Evolutionary conservation across 2,113 vertebrate species (phyloP), one percentile per base, ranked within the genome.

Genomic region (Tiliqua scincoides): DNA sequence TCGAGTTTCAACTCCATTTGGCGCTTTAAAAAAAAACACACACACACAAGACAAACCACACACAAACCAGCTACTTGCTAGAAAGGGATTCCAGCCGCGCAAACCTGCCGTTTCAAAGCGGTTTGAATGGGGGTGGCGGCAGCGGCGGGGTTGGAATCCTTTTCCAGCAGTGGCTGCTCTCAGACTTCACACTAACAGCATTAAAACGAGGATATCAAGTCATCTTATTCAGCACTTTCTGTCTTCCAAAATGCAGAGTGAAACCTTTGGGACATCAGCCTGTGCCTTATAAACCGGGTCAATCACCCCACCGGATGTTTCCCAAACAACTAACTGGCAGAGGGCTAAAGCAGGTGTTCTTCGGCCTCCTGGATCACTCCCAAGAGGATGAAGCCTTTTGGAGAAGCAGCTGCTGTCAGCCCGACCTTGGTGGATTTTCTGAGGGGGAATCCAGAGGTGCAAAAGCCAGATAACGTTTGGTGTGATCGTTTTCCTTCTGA

Each of bases 1-100:
- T 0, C 2, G 87, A 84, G 83, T 90, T n/a, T 52, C 92, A 87
- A 21, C 43, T 35, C 21, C 48, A 84, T 87, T 89, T 84, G 90
- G 90, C 83, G 80, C 54, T 82, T 85, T 67, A 23, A 27, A 57
- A 6, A 57, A 6, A 57, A 6, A 57, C 54, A 57, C 54, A 57
- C 54, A 57, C 54, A 57, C 54, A 15, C 54, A 57, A 48, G 43
- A 48, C 43, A 48, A 48, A 48, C 43, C 54, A 15, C 54, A 57
- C 54, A 57, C 9, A 25, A 72, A 11, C 54, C 75, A 43, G 67
- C 81, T 76, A 75, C 71, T 87, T 20, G 0, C 90, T 61, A 84
- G 40, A 82, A 1, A 0, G 25, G 76, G 61, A 37, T n/a, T 70
- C 25, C 32, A 18, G 81, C 12, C 57, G 18, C 37, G 4, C 57